A percentile compares a stretch with the other conserved stretches of the same genome.
These are phyloP conservation scores for Hipparchia sbordonii DNA, from an alignment of 2,888 invertebrate species.

Conservation along the genomic window DNA sequence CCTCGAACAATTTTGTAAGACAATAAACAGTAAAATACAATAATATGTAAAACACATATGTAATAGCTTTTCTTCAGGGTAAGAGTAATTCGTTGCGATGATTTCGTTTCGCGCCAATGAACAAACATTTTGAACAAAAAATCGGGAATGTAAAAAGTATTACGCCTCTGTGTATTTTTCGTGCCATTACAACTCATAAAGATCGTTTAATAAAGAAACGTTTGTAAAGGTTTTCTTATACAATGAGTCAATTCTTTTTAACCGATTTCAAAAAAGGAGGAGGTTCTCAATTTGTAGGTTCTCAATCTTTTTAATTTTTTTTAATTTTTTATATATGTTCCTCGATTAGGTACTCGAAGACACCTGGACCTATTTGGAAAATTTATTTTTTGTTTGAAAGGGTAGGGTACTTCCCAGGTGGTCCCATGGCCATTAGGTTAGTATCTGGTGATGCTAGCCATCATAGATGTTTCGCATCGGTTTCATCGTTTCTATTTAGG, in stretches of 20 bases:
- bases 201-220: conserved; percentile 59
- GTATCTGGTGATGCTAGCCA: too few relatives aligned
- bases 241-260: conserved; percentile 52
- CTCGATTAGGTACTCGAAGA: too few relatives aligned
- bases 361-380: too few relatives aligned
- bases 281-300: too few relatives aligned
- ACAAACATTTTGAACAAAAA: conserved; percentile 73
- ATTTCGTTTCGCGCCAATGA: conserved; percentile 74
- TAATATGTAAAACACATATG: conserved; percentile 72
- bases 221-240: conserved; percentile 63
- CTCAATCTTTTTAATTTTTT: too few relatives aligned
- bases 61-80: conserved; percentile 68
- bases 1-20: conserved; percentile 44
- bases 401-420: too few relatives aligned
- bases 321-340: too few relatives aligned
- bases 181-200: conserved; percentile 55
- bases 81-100: conserved; percentile 64
- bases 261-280: too few relatives aligned
- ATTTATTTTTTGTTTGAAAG: too few relatives aligned
- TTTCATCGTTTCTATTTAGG: too few relatives aligned
- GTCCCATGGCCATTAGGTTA: too few relatives aligned
- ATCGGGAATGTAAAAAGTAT: conserved; percentile 67
- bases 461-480: too few relatives aligned
- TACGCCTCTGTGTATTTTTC: conserved; percentile 64
- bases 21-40: conserved; percentile 68